These are phyloP conservation scores for Leucopsar rothschildi DNA, from an alignment of 2,113 vertebrate genomes.

Conservation along the genomic window DNA sequence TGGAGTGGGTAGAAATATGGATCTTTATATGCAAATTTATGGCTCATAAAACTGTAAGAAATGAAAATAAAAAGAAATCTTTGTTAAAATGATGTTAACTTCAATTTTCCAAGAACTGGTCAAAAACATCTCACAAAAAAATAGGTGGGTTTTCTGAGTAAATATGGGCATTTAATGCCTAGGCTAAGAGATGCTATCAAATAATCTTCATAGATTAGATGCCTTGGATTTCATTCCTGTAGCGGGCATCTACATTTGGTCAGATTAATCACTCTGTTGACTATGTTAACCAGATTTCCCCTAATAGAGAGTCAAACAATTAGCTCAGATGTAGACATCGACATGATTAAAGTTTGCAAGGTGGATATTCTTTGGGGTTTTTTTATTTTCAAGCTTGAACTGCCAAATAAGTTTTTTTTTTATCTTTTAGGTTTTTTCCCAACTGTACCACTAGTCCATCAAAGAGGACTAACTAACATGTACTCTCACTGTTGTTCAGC, in stretches of 20 bases:
- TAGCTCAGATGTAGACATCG: background rate
- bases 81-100: background rate
- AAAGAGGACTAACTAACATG: background rate
- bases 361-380: background rate
- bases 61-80: background rate
- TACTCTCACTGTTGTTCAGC: background rate
- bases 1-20: background rate
- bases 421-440: background rate
- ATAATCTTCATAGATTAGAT: background rate
- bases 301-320: background rate
- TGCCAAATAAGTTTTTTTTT: background rate
- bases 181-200: background rate
- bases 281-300: background rate
- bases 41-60: background rate
- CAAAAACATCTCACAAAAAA: background rate
- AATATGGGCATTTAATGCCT: background rate
- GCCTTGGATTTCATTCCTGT: background rate
- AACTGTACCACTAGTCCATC: background rate
- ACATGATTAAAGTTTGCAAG: background rate
- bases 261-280: background rate
- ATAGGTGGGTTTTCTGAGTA: background rate
- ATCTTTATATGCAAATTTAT: background rate
- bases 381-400: background rate
- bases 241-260: background rate
- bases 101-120: background rate